Percentiles rank a stretch among this genome's conserved stretches.
Conservation (phyloP, 2,113 vertebrate species). For the Cryptomyrus ogoouensis region DNA sequence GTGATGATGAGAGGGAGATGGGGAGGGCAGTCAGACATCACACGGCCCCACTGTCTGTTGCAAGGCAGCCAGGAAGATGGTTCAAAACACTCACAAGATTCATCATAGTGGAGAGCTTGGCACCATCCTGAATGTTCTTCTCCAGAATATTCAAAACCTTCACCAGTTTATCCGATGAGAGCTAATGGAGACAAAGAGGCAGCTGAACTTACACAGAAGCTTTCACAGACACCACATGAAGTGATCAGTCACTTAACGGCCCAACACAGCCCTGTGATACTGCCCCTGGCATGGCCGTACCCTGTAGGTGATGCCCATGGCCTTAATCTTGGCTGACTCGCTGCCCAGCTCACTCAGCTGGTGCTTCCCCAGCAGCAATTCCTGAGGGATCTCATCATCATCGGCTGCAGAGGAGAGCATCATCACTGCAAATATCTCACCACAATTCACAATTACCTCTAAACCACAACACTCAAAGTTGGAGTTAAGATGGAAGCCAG, state of each 20-base stretch:
- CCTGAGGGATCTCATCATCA: conserved; percentile 95
- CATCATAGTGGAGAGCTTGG: conserved; percentile 85
- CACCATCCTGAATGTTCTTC: conserved; percentile 94
- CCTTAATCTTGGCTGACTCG: conserved; percentile 97
- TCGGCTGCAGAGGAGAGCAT: conserved; percentile 45
- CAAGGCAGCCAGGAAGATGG: background rate
- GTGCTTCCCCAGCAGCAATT: conserved; percentile 89
- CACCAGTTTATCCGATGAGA: conserved; percentile 91
- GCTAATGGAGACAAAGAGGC: conserved; percentile 51
- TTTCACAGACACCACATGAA: background rate
- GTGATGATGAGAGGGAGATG: background rate
- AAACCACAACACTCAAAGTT: background rate
- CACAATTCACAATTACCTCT: background rate
- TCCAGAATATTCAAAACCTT: conserved; percentile 93
- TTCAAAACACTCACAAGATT: conserved; percentile 73
- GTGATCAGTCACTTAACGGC: background rate
- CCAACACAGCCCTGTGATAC: background rate
- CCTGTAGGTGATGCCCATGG: conserved; percentile 94
- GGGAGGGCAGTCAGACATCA: background rate
- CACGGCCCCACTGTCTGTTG: background rate
- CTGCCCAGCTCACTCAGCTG: conserved; percentile 90
- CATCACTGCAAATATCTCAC: background rate
- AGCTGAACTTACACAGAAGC: background rate
- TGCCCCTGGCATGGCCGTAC: conserved; percentile 50
- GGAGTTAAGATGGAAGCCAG: background rate